These are phyloP conservation scores for Hippopotamus amphibius DNA, from an alignment of 2,113 vertebrate genomes.

Conservation along the genomic window DNA sequence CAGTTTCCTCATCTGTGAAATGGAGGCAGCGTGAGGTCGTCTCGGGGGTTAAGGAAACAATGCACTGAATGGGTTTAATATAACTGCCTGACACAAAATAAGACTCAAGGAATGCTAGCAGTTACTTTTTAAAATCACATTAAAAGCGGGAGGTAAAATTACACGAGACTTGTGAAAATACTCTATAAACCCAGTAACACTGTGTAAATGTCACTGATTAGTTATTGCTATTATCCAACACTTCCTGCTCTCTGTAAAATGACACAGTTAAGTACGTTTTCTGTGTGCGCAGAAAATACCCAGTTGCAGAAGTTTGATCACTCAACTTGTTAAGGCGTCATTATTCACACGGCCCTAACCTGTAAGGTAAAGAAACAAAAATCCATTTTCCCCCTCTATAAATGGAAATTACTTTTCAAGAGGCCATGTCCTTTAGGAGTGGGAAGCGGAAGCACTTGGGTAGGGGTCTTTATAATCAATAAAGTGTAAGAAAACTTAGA, in stretches of 20 bases:
- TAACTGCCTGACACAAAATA: constrained; percentile 8
- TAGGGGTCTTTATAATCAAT: not conserved
- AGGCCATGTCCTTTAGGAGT: not conserved
- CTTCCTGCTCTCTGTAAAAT: constrained; percentile 7
- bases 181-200: not conserved
- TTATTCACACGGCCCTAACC: not conserved
- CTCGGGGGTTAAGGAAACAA: not conserved
- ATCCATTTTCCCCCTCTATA: not conserved
- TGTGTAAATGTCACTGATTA: not conserved
- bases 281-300: constrained; percentile 34
- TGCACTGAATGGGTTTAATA: not conserved
- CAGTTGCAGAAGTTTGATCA: not conserved
- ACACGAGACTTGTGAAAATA: constrained; percentile 33
- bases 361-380: not conserved
- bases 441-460: not conserved
- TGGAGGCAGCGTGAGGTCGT: not conserved
- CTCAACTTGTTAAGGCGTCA: not conserved
- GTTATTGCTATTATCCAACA: constrained; percentile 1
- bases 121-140: constrained; percentile 43
- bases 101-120: not conserved
- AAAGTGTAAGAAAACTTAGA: not conserved
- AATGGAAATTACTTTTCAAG: constrained; percentile 20
- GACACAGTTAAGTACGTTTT: not conserved
- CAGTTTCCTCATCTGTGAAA: constrained; percentile 50
- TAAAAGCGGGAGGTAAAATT: not conserved